Base-by-base conservation (phyloP, 2,113 vertebrate genomes). In the Colossoma macropomum region DNA sequence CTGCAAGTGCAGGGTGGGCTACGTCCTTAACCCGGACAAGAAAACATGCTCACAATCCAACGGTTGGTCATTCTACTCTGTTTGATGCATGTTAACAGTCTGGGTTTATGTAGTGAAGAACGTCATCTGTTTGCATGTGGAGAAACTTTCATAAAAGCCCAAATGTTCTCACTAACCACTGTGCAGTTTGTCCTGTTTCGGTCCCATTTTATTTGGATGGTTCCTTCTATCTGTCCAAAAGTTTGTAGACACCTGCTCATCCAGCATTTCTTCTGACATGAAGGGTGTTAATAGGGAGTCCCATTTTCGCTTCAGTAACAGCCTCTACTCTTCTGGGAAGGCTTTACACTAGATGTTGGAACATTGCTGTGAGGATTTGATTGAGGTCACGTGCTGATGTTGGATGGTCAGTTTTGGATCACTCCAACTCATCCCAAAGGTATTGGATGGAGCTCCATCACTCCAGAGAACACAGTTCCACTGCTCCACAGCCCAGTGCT, bases 21-120 rank as follows among this genome's bases (percentile, higher is more conserved):
- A 95, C 25, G 74, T 89, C 34, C 82, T 97, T 87, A 97, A 96
- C 71, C 77, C 88, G 48, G 95, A 97, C 85, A 77, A 88, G 88
- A 96, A 94, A 89, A 96, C 95, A 0, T 97, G 96, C 82, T 95
- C 95, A 21, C 83, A 79, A 86, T 85, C 92, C 92, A 92, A 94
- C 90, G 85, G 83, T 87, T 84, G 27, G 86, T 87, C 65, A 25
- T 16, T 48, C 32, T 41, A 45, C 15, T n/a, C 11, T 52, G 23
- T 34, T 11, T 66, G 0, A 15, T 19, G 28, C 23, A 45, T 41
- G 21, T 3, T n/a, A n/a, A 34, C 12, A 25, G 11, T 41, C 66
- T 23, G 30, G 28, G 32, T 12, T 21, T 68, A 17, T 30, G 62
- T 10, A 25, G 38, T 32, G 23, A 45, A 71, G 69, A 41, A 9